phyloP scores from a whole-genome alignment of 2,797 vertebrate species.

The Apodemus agrarius region DNA sequence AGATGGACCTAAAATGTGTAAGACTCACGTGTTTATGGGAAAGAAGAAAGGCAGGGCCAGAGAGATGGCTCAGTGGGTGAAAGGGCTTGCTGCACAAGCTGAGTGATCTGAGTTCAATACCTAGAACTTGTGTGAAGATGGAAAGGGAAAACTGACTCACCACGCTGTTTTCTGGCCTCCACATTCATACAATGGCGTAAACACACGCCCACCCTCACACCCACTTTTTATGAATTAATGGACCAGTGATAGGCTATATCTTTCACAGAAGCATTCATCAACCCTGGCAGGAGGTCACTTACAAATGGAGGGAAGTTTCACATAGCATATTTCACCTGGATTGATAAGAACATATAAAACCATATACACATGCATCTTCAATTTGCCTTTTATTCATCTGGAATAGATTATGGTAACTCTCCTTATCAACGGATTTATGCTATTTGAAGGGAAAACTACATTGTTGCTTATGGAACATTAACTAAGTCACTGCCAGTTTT shows the following conservation, averaged over 20 bases:
- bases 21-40: conserved; percentile 39
- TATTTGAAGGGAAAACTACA: neutral
- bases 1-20: neutral
- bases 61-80: neutral
- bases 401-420: conserved; percentile 4
- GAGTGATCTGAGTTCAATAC: neutral
- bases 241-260: neutral
- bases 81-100: neutral
- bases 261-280: neutral
- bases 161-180: neutral
- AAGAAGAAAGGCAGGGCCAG: conserved; percentile 28
- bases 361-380: neutral
- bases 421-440: neutral
- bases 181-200: neutral
- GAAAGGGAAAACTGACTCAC: neutral
- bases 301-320: conserved; percentile 49
- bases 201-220: neutral
- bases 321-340: conserved; percentile 41
- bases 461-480: neutral
- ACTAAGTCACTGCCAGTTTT: neutral
- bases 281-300: neutral
- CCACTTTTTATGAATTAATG: neutral
- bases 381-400: neutral
- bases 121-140: neutral
- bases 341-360: neutral